Conservation (phyloP, 2,113 vertebrate genomes). For the Sinocyclocheilus anshuiensis region DNA sequence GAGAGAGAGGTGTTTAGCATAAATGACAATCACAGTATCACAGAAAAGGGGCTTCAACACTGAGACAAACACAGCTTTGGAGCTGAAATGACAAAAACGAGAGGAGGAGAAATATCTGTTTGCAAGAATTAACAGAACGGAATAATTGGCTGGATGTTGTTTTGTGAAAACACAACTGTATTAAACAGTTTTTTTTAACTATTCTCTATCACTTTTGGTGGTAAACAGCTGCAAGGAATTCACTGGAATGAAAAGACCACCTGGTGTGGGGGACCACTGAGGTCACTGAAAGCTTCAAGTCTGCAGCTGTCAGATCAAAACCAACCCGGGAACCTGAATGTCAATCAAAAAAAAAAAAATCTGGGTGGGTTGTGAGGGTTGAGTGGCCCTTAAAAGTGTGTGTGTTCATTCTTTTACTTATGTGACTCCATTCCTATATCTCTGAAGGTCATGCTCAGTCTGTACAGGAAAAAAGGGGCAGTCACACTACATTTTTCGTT, state of each 20-base stretch:
- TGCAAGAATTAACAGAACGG: not conserved
- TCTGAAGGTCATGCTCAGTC: not conserved
- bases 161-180: not conserved
- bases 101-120: not conserved
- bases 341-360: constrained; percentile 6
- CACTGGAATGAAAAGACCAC: constrained; percentile 29
- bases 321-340: not conserved
- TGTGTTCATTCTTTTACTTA: not conserved
- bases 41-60: not conserved
- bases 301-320: constrained; percentile 36
- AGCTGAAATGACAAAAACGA: not conserved
- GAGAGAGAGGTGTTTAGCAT: constrained; percentile 56
- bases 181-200: constrained; percentile 26
- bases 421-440: not conserved
- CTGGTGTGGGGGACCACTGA: constrained; percentile 17
- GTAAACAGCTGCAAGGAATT: constrained; percentile 22
- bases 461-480: not conserved
- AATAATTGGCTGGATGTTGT: not conserved
- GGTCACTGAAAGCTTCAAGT: constrained; percentile 19
- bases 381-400: not conserved
- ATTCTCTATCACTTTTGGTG: not conserved
- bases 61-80: not conserved
- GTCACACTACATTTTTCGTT: not conserved
- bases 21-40: constrained; percentile 58
- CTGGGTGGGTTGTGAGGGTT: not conserved